Evolutionary conservation across 2,113 vertebrate species (phyloP).

Genomic region (Solenodon paradoxus): DNA sequence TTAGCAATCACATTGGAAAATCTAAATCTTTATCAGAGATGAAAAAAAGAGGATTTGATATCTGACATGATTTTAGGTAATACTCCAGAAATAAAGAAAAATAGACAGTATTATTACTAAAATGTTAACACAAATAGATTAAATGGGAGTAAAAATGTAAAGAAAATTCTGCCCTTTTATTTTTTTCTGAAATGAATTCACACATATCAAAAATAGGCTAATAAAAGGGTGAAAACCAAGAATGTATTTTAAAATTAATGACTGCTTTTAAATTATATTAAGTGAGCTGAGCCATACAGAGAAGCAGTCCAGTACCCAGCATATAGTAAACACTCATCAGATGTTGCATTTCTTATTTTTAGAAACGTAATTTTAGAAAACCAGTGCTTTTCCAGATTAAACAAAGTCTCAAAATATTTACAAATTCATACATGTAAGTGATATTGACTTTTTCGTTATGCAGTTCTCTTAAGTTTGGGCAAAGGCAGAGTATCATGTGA

Average conservation of each 20-base stretch:
- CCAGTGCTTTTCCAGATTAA: neutral
- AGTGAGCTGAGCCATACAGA: neutral
- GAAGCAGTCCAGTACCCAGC: neutral
- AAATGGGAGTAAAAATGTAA: neutral
- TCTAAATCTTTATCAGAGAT: neutral
- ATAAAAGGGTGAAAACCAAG: neutral
- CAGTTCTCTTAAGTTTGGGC: neutral
- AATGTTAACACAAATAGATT: neutral
- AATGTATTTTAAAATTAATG: neutral
- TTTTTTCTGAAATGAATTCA: neutral
- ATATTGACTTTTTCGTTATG: neutral
- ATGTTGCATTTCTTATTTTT: neutral
- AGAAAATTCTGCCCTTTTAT: neutral
- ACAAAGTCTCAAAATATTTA: neutral
- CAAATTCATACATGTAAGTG: neutral
- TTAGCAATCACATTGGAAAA: constrained; percentile 46
- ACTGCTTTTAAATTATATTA: neutral
- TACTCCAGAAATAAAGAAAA: constrained; percentile 10
- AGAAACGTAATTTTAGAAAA: constrained; percentile 31
- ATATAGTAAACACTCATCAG: neutral
- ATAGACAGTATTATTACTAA: neutral
- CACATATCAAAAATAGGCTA: neutral
- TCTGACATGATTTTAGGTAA: neutral
- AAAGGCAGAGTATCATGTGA: accelerated
- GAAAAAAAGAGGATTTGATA: neutral